Evolutionary conservation across 2,113 vertebrate genomes (phyloP).

Genomic region (Mirza zaza): DNA sequence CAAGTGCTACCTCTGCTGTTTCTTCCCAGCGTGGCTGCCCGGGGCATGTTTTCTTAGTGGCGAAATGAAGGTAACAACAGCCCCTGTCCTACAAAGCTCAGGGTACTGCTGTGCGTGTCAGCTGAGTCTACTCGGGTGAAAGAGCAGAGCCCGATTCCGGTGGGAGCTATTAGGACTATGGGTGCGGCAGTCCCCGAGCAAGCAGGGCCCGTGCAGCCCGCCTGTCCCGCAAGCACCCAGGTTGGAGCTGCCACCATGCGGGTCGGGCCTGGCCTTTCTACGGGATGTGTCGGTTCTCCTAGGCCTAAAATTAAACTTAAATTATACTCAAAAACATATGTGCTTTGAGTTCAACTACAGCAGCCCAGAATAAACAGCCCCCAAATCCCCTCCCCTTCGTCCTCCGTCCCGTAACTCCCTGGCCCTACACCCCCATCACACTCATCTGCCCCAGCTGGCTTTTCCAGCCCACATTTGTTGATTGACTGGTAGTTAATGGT

Average conservation of each 20-base stretch:
- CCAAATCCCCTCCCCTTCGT: accelerated
- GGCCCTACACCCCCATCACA: neutral
- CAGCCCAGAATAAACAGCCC: neutral
- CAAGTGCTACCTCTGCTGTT: neutral
- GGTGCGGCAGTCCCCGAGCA: accelerated
- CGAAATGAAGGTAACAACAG: neutral
- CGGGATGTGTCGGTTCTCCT: too few species aligned
- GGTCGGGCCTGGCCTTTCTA: neutral
- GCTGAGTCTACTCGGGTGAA: neutral
- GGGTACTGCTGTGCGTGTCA: accelerated
- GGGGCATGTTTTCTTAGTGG: neutral
- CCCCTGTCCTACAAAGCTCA: too few species aligned
- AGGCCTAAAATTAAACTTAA: neutral
- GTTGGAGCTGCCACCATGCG: accelerated
- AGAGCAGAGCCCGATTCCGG: neutral
- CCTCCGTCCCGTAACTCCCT: neutral
- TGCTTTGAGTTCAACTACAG: neutral
- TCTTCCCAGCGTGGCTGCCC: accelerated
- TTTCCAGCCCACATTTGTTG: neutral
- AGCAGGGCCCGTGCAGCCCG: accelerated
- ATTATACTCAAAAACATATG: neutral
- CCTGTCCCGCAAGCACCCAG: neutral
- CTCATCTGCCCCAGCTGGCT: neutral
- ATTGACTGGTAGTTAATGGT: neutral
- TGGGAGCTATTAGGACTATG: accelerated